Evolutionary conservation across 2,888 invertebrate genomes (phyloP).

Genomic region (Ptilodon capucinus): DNA sequence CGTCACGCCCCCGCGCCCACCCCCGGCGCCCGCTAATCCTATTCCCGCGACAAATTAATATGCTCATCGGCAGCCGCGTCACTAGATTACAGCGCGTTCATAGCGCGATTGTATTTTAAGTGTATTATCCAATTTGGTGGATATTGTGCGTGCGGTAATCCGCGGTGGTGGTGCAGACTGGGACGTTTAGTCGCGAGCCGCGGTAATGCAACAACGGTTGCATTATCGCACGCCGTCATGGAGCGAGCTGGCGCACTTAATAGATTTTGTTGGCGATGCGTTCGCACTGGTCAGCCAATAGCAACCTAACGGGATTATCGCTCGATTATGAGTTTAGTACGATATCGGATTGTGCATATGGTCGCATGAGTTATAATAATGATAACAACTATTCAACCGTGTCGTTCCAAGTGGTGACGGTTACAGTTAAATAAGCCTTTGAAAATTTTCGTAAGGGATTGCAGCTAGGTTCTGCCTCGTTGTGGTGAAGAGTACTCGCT

Average conservation of each 20-base stretch:
- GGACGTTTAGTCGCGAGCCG: constrained; percentile 62
- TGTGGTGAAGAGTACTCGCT: constrained; percentile 35
- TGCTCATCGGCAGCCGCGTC: constrained; percentile 80
- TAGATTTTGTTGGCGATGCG: constrained; percentile 74
- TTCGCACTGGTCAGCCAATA: constrained; percentile 67
- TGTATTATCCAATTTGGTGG: constrained; percentile 85
- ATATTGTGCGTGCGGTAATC: constrained; percentile 83
- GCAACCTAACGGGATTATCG: constrained; percentile 76
- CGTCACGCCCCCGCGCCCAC: constrained; percentile 46
- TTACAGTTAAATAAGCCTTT: constrained; percentile 30
- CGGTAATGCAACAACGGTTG: constrained; percentile 59
- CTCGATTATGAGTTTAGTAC: constrained; percentile 65
- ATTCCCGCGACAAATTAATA: constrained; percentile 80
- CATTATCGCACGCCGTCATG: constrained; percentile 69
- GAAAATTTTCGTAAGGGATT: constrained; percentile 53
- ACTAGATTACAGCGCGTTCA: constrained; percentile 79
- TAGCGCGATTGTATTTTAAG: constrained; percentile 84
- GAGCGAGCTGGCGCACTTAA: constrained; percentile 75
- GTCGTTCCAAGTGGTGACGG: constrained; percentile 23
- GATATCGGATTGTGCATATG: constrained; percentile 43
- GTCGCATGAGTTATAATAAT: background rate
- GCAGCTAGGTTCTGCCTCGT: constrained; percentile 34
- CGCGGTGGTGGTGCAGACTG: constrained; percentile 65
- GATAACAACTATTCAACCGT: constrained; percentile 22
- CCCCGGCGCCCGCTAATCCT: constrained; percentile 64